phyloP scores from a whole-genome alignment of 2,888 invertebrate species.

The Orthonychiurus folsomi region DNA sequence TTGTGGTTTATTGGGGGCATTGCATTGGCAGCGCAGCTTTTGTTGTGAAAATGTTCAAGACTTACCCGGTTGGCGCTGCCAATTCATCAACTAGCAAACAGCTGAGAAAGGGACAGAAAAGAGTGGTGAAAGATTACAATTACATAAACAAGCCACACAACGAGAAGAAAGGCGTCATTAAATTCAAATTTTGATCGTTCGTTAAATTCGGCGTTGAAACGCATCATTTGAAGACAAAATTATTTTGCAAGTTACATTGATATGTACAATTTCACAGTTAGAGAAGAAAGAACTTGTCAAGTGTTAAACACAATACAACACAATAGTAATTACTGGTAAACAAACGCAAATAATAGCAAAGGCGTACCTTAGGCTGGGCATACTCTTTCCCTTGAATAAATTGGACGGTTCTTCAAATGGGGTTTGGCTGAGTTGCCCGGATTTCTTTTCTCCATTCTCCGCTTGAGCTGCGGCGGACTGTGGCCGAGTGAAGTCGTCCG shows the following conservation, averaged over 20 bases:
- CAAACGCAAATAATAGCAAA: no score
- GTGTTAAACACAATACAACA: no score
- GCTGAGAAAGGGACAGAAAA: constrained; percentile 51
- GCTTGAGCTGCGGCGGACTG: constrained; percentile 53
- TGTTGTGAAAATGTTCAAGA: constrained; percentile 16
- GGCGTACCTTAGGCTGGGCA: constrained; percentile 83
- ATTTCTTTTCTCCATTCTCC: constrained; percentile 23
- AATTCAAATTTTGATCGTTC: no score
- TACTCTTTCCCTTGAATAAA: constrained; percentile 87
- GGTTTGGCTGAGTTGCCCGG: constrained; percentile 47
- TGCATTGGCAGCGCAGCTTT: background rate
- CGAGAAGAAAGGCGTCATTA: no score
- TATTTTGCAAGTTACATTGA: no score
- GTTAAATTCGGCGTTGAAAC: no score
- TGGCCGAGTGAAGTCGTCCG: constrained; percentile 60
- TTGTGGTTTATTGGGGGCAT: no score
- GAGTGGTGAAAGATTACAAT: constrained; percentile 21
- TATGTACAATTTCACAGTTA: no score
- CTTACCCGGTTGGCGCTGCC: constrained; percentile 56
- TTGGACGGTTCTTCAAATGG: constrained; percentile 51
- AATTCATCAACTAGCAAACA: constrained; percentile 69
- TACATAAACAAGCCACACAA: no score
- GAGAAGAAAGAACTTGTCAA: no score
- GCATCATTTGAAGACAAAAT: no score
- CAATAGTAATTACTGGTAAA: no score